These are phyloP conservation scores for Micrastur ruficollis DNA, from an alignment of 2,797 vertebrate species.

Conservation along the genomic window DNA sequence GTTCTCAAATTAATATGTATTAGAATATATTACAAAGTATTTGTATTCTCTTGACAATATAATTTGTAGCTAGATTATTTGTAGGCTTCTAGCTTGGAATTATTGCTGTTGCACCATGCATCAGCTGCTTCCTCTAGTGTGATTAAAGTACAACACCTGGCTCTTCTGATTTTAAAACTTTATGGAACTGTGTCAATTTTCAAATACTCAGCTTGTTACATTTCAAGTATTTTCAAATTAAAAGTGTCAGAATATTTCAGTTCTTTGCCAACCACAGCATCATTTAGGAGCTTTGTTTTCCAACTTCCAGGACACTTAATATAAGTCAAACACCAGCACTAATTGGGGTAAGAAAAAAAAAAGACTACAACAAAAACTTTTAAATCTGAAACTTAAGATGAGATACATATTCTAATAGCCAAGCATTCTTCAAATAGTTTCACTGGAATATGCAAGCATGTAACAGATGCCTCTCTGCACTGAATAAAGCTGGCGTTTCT, in stretches of 20 bases:
- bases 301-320: background rate
- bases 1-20: conserved; percentile 75
- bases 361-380: background rate
- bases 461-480: background rate
- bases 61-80: conserved; percentile 54
- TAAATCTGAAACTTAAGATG: background rate
- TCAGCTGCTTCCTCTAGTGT: conserved; percentile 23
- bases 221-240: background rate
- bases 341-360: background rate
- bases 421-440: background rate
- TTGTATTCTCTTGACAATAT: conserved; percentile 60
- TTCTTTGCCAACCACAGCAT: background rate
- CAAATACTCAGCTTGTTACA: background rate
- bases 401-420: background rate
- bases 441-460: too few relatives aligned
- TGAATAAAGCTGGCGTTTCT: background rate
- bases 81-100: background rate
- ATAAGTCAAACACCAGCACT: background rate
- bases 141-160: conserved; percentile 19
- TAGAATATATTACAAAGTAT: conserved; percentile 63
- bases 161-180: background rate
- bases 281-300: background rate
- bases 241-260: background rate
- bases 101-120: background rate
- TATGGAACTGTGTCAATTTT: background rate